phyloP scores from a whole-genome alignment of 2,888 invertebrate genomes.

The Acleris holmiana region DNA sequence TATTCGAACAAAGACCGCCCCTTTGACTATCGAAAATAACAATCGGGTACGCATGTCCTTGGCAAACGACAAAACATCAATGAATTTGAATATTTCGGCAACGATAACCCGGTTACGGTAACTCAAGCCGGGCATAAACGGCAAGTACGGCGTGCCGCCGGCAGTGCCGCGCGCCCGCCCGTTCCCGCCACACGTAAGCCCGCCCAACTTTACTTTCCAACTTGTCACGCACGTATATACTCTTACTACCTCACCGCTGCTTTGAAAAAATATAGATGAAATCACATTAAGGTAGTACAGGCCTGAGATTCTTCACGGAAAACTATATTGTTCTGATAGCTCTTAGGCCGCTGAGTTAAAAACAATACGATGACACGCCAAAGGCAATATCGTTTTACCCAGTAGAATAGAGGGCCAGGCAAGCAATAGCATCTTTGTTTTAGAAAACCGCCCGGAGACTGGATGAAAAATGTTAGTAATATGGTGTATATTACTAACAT shows the following conservation, averaged over 20 bases:
- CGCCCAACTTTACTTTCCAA: slow-evolving; percentile 53
- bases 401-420: too few species aligned
- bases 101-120: slow-evolving; percentile 80
- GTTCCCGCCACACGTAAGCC: slow-evolving; percentile 78
- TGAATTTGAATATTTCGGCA: slow-evolving; percentile 78
- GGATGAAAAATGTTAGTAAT: too few species aligned
- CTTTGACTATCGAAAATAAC: slow-evolving; percentile 58
- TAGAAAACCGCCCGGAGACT: too few species aligned
- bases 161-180: slow-evolving; percentile 73
- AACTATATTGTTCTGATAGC: too few species aligned
- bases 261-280: background rate
- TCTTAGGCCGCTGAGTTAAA: too few species aligned
- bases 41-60: slow-evolving; percentile 72
- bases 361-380: too few species aligned
- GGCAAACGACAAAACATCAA: slow-evolving; percentile 71
- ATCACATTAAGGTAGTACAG: background rate
- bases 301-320: too few species aligned
- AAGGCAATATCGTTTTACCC: too few species aligned
- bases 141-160: slow-evolving; percentile 64
- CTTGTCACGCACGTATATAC: slow-evolving; percentile 66
- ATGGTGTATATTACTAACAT: too few species aligned
- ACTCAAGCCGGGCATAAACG: slow-evolving; percentile 68
- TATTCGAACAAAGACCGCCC: slow-evolving; percentile 55
- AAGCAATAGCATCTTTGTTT: too few species aligned
- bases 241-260: slow-evolving; percentile 1